Conservation (phyloP, 2,797 vertebrate genomes). For the Lithobates sylvaticus region DNA sequence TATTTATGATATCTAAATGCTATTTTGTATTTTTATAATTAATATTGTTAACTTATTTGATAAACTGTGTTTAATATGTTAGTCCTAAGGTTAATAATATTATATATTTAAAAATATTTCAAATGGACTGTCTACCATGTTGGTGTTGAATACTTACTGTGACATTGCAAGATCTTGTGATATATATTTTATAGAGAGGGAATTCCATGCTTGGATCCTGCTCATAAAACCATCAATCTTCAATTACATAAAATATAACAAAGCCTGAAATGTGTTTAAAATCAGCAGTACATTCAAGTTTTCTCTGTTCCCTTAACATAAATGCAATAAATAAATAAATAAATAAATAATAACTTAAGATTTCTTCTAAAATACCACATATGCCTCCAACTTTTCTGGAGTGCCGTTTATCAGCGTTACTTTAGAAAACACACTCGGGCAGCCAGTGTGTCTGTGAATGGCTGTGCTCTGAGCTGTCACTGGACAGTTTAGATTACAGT, state of each 20-base stretch:
- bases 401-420: no score
- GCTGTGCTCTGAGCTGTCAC: no score
- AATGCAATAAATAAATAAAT: neutral
- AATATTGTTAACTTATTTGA: neutral
- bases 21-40: neutral
- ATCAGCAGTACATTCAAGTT: conserved; percentile 24
- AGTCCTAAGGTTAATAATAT: neutral
- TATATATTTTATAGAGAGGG: conserved; percentile 48
- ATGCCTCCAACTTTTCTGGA: neutral
- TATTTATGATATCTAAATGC: neutral
- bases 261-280: conserved; percentile 41
- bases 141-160: conserved; percentile 56
- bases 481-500: no score
- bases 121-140: conserved; percentile 10
- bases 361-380: neutral
- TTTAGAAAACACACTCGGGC: no score
- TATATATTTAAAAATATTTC: conserved; percentile 9
- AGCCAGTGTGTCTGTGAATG: no score
- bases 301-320: neutral
- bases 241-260: conserved; percentile 55
- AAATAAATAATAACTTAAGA: neutral
- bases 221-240: conserved; percentile 55
- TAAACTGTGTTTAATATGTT: neutral
- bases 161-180: conserved; percentile 47
- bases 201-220: conserved; percentile 56